Evolutionary conservation across 2,888 invertebrate species (phyloP).

Genomic region (Auanema freiburgensis): DNA sequence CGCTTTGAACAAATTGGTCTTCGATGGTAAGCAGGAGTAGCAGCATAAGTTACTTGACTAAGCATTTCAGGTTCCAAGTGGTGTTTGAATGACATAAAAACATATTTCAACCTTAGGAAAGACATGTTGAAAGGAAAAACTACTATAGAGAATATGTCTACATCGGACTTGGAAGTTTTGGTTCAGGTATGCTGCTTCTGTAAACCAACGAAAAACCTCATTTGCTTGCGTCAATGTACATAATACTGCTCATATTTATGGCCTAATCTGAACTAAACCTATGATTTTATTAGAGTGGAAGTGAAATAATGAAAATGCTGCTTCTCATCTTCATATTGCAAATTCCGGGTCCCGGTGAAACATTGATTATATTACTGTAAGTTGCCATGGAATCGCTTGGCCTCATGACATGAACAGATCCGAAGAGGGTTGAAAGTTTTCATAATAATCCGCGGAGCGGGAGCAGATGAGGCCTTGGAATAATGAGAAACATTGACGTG

Average conservation of each 20-base stretch:
- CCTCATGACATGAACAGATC: neutral
- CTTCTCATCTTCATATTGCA: slow-evolving; percentile 44
- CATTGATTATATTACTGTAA: slow-evolving; percentile 45
- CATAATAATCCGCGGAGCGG: slow-evolving; percentile 4
- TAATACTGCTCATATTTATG: neutral
- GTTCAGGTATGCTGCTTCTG: slow-evolving; percentile 67
- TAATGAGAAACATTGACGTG: neutral
- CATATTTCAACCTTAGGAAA: slow-evolving; percentile 36
- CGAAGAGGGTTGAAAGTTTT: neutral
- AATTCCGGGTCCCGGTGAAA: slow-evolving; percentile 49
- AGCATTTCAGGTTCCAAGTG: slow-evolving; percentile 46
- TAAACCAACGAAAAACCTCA: neutral
- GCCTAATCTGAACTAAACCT: neutral
- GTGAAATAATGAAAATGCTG: slow-evolving; percentile 45
- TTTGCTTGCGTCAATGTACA: neutral
- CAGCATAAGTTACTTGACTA: neutral
- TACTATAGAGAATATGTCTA: slow-evolving; percentile 59
- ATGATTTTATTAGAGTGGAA: slow-evolving; percentile 32
- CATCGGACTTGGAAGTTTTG: slow-evolving; percentile 69
- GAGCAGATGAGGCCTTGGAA: neutral
- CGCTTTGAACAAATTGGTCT: slow-evolving; percentile 46
- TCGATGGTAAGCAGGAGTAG: slow-evolving; percentile 42
- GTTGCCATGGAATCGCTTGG: slow-evolving; percentile 7
- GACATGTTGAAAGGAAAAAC: slow-evolving; percentile 31
- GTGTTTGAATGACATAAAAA: slow-evolving; percentile 57